phyloP scores from a whole-genome alignment of 1,140 invertebrate genomes.

The Dolichoris vasculosae region DNA sequence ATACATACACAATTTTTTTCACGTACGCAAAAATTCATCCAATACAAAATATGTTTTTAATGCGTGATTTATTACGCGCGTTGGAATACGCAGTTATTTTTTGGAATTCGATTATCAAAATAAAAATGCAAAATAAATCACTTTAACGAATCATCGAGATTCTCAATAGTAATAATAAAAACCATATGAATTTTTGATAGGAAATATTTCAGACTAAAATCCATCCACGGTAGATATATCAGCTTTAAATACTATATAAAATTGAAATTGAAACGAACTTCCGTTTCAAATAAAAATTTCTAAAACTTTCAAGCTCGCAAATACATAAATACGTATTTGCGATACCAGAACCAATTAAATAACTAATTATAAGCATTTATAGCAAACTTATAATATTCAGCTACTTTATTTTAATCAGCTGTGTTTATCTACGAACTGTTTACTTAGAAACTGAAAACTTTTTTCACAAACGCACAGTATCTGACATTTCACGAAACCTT shows the following conservation, averaged over 20 bases:
- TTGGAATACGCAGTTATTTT: neutral
- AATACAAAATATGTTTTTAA: neutral
- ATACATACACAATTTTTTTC: neutral
- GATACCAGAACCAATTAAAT: neutral
- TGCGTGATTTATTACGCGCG: neutral
- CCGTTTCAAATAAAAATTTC: neutral
- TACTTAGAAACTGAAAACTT: neutral
- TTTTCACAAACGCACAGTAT: neutral
- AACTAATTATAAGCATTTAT: neutral
- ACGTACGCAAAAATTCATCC: neutral
- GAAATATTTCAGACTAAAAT: too few relatives aligned
- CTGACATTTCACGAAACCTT: neutral
- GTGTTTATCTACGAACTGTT: neutral
- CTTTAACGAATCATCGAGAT: neutral
- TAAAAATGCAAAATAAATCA: neutral
- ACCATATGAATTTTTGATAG: neutral
- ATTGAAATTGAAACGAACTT: slow-evolving; percentile 16
- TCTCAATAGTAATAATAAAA: neutral
- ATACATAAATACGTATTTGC: neutral
- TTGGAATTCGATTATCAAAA: neutral
- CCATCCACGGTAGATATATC: neutral
- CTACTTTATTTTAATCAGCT: neutral
- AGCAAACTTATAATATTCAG: neutral
- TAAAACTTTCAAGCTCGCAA: neutral
- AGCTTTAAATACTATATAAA: neutral